These are phyloP conservation scores for Saccostrea glomerata DNA, from an alignment of 1,140 invertebrate genomes.

Conservation along the genomic window DNA sequence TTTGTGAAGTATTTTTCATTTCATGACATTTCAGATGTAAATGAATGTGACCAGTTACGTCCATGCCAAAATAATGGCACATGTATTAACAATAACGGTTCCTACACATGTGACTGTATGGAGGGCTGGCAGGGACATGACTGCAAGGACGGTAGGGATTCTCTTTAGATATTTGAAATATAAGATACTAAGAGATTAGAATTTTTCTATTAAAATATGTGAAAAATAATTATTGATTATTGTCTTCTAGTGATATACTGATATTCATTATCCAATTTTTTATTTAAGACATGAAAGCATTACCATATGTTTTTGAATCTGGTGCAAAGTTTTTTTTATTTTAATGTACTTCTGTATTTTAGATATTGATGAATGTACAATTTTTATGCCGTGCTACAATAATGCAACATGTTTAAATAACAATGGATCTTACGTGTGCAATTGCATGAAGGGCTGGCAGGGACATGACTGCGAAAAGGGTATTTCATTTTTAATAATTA, in stretches of 20 bases:
- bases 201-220: no score
- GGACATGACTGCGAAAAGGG: slow-evolving; percentile 89
- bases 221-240: no score
- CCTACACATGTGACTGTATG: slow-evolving; percentile 56
- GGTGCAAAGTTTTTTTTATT: no score
- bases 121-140: slow-evolving; percentile 80
- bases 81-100: slow-evolving; percentile 85
- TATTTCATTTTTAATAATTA: neutral
- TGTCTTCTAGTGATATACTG: no score
- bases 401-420: slow-evolving; percentile 89
- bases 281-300: no score
- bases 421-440: slow-evolving; percentile 91
- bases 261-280: no score
- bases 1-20: no score
- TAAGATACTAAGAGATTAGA: neutral
- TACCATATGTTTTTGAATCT: no score
- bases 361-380: slow-evolving; percentile 41
- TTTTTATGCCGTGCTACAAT: slow-evolving; percentile 87
- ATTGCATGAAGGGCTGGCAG: slow-evolving; percentile 89
- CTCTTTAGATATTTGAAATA: no score
- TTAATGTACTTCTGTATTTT: neutral
- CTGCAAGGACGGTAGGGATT: slow-evolving; percentile 56
- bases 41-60: slow-evolving; percentile 43
- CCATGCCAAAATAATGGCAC: slow-evolving; percentile 89
- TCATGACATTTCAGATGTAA: slow-evolving; percentile 7